phyloP scores from a whole-genome alignment of 2,113 vertebrate species.

The Corythornis madagascariensis region DNA sequence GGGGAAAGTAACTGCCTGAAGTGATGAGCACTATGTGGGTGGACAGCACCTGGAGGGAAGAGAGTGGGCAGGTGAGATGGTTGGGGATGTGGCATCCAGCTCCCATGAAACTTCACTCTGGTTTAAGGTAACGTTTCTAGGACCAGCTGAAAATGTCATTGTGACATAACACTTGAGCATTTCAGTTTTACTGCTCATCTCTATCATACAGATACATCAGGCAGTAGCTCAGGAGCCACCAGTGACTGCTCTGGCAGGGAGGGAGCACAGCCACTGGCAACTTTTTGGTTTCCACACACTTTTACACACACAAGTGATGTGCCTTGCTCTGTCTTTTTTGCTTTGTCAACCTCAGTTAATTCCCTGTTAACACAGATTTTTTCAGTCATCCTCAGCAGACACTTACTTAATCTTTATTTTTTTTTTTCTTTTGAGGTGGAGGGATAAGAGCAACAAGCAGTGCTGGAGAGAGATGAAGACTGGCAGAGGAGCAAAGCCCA shows the following conservation, averaged over 20 bases:
- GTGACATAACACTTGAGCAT: accelerated
- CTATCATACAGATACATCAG: no score
- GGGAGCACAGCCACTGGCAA: neutral
- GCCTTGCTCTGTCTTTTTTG: neutral
- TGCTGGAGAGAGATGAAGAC: neutral
- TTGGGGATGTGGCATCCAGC: neutral
- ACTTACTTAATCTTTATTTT: neutral
- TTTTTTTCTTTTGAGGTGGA: neutral
- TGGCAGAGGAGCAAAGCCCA: neutral
- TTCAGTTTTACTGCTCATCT: neutral
- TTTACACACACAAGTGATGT: constrained; percentile 42
- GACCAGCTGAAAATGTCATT: neutral
- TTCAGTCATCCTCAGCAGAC: neutral
- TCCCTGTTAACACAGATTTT: neutral
- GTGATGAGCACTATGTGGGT: neutral
- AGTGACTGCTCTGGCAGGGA: constrained; percentile 18
- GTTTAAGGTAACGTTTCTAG: neutral
- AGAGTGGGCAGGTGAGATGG: neutral
- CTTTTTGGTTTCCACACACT: neutral
- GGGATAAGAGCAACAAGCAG: neutral
- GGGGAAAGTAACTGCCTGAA: neutral
- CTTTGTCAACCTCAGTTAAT: constrained; percentile 18
- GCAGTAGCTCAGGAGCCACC: constrained; percentile 7
- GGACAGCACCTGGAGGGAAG: neutral
- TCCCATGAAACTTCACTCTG: neutral